Percentiles rank a stretch among this genome's conserved stretches.
Conservation (phyloP, 2,888 invertebrate species). For the Seira musarum region DNA sequence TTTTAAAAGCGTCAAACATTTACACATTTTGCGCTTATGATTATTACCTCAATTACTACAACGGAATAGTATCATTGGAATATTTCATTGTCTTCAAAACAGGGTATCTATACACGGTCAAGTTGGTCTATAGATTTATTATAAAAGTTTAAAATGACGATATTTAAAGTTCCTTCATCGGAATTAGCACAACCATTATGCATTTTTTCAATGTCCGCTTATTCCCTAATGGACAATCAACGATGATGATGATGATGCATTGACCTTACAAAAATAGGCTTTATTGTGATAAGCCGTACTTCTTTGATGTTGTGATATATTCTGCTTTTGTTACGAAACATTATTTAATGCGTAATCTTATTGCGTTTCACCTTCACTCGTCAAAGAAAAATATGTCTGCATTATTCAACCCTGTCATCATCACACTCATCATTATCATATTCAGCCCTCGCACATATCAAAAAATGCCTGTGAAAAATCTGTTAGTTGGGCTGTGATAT, state of each 20-base stretch:
- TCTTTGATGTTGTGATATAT: slow-evolving; percentile 32
- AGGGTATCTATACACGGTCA: too few relatives aligned
- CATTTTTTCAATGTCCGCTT: not conserved
- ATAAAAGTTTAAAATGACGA: too few relatives aligned
- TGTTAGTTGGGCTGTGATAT: not conserved
- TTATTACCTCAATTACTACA: slow-evolving; percentile 36
- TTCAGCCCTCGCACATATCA: slow-evolving; percentile 50
- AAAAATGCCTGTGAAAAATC: slow-evolving; percentile 37
- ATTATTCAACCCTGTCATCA: slow-evolving; percentile 61
- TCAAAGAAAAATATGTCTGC: slow-evolving; percentile 48
- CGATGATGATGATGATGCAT: slow-evolving; percentile 23
- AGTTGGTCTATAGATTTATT: too few relatives aligned
- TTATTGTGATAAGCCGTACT: not conserved
- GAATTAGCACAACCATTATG: too few relatives aligned
- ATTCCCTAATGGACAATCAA: slow-evolving; percentile 2
- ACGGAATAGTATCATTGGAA: too few relatives aligned
- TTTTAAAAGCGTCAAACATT: slow-evolving; percentile 53
- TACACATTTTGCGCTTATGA: slow-evolving; percentile 52
- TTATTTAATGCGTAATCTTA: slow-evolving; percentile 41
- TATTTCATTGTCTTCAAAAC: too few relatives aligned
- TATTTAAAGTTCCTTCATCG: too few relatives aligned
- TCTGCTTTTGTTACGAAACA: slow-evolving; percentile 24
- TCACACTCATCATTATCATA: slow-evolving; percentile 58
- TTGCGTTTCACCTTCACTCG: slow-evolving; percentile 56
- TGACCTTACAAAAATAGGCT: slow-evolving; percentile 40